phyloP scores from a whole-genome alignment of 1,140 invertebrate species.

The Drosophila sturtevanti region DNA sequence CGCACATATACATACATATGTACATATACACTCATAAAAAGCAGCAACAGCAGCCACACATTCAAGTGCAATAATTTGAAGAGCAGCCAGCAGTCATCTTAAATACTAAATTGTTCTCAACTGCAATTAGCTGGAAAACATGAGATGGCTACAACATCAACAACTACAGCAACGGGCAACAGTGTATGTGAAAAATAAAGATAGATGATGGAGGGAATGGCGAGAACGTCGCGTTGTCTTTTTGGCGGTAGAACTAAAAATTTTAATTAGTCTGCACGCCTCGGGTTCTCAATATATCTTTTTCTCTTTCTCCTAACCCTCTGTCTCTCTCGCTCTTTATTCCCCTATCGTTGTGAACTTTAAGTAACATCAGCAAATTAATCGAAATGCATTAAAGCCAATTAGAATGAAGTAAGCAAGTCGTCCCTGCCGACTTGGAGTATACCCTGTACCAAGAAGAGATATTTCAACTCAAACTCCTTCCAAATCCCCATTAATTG shows the following conservation, averaged over 20 bases:
- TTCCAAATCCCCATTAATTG: too few relatives aligned
- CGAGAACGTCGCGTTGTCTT: constrained; percentile 27
- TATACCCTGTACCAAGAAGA: too few relatives aligned
- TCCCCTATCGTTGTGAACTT: constrained; percentile 33
- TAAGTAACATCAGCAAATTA: constrained; percentile 66
- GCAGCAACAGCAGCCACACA: neutral
- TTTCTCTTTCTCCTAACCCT: neutral
- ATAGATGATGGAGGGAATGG: neutral
- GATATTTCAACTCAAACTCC: too few relatives aligned
- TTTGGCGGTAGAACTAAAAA: constrained; percentile 52
- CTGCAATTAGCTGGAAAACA: constrained; percentile 63
- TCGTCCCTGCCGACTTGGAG: too few relatives aligned
- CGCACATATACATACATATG: neutral
- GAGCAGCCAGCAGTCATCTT: constrained; percentile 45
- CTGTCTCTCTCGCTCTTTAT: neutral
- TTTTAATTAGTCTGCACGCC: constrained; percentile 71
- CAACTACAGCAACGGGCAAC: neutral
- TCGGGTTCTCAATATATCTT: neutral
- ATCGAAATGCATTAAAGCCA: constrained; percentile 73
- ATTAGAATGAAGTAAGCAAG: too few relatives aligned
- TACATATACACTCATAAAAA: too few relatives aligned
- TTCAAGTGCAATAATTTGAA: constrained; percentile 36
- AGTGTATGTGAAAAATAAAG: constrained; percentile 23
- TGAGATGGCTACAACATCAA: constrained; percentile 11
- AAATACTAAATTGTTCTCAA: constrained; percentile 54